Percentiles rank a stretch among this genome's conserved stretches.
phyloP scores from a whole-genome alignment of 2,888 invertebrate genomes.

The Dromius quadrimaculatus region DNA sequence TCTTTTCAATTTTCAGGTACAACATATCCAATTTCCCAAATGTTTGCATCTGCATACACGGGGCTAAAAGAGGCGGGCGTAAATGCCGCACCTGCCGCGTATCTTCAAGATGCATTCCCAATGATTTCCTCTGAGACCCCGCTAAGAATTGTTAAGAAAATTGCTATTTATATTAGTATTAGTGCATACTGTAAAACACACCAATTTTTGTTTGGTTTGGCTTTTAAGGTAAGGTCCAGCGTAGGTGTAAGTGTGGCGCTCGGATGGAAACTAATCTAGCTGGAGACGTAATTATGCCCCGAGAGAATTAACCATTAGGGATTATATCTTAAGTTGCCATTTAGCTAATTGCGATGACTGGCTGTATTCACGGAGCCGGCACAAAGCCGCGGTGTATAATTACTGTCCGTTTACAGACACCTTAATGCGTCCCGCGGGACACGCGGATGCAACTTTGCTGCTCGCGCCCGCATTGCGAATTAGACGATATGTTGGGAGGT shows the following conservation, averaged over 20 bases:
- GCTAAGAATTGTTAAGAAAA: constrained; percentile 48
- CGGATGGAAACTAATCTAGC: constrained; percentile 51
- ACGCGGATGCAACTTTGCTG: constrained; percentile 46
- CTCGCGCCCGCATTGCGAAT: constrained; percentile 52
- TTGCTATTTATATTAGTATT: constrained; percentile 43
- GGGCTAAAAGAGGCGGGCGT: background rate
- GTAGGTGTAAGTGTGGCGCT: constrained; percentile 34
- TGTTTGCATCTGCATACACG: constrained; percentile 52
- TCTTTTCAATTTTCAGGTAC: constrained; percentile 61
- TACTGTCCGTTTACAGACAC: constrained; percentile 58
- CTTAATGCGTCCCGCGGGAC: constrained; percentile 57
- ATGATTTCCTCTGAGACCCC: constrained; percentile 82
- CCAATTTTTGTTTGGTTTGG: no score
- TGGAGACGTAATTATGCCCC: constrained; percentile 53
- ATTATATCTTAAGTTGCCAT: constrained; percentile 61
- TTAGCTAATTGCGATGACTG: constrained; percentile 59
- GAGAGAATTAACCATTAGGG: constrained; percentile 59
- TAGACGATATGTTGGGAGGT: no score
- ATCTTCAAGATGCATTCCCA: constrained; percentile 80
- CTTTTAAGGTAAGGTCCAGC: constrained; percentile 35
- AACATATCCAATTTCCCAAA: constrained; percentile 60
- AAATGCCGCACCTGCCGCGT: constrained; percentile 60
- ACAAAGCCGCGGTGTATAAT: constrained; percentile 55
- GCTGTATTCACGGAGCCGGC: constrained; percentile 43
- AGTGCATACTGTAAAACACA: no score